Conservation (phyloP, 1,140 invertebrate genomes). For the Venturia canescens region DNA sequence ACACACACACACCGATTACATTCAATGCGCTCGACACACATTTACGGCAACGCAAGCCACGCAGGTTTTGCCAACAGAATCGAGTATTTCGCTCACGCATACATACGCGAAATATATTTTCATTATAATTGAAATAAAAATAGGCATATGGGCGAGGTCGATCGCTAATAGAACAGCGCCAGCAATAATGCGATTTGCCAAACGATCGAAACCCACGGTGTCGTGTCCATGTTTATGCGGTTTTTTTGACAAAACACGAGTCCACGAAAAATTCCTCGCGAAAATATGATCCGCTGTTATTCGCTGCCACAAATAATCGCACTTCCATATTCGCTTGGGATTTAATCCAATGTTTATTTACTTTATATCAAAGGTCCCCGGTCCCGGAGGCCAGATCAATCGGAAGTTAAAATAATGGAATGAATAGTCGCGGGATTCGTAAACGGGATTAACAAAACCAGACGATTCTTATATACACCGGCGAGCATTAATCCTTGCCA, state of each 20-base stretch:
- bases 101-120: no score
- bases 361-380: neutral
- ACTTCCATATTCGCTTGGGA: neutral
- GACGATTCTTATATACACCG: slow-evolving; percentile 25
- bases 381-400: neutral
- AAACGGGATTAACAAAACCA: slow-evolving; percentile 24
- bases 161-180: neutral
- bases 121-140: neutral
- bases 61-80: no score
- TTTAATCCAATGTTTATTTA: neutral
- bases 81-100: no score
- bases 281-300: neutral
- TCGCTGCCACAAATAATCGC: no score
- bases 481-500: slow-evolving; percentile 53
- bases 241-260: slow-evolving; percentile 1
- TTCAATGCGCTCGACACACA: no score
- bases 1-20: no score
- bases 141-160: neutral
- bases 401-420: neutral
- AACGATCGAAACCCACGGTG: slow-evolving; percentile 25
- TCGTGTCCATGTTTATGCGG: neutral
- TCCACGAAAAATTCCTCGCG: slow-evolving; percentile 20
- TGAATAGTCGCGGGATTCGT: slow-evolving; percentile 22
- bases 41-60: no score
- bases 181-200: slow-evolving; percentile 20